Evolutionary conservation across 1,140 invertebrate genomes (phyloP).

Genomic region (Pseudomyrmex gracilis): DNA sequence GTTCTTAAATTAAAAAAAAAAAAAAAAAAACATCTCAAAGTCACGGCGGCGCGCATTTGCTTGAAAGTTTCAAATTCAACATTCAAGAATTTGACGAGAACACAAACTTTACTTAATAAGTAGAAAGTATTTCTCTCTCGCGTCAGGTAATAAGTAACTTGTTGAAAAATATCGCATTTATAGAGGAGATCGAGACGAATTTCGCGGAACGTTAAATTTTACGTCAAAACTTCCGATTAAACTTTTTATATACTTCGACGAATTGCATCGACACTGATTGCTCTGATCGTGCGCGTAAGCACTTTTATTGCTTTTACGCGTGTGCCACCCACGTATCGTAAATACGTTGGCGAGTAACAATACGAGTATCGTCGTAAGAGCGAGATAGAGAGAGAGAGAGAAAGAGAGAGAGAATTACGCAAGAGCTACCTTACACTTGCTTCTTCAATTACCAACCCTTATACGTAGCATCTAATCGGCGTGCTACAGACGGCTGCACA

Average conservation of each 20-base stretch:
- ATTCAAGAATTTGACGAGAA: too few species aligned
- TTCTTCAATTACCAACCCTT: conserved; percentile 63
- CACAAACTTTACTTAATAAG: too few species aligned
- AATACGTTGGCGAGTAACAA: conserved; percentile 42
- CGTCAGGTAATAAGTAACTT: too few species aligned
- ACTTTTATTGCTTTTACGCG: conserved; percentile 18
- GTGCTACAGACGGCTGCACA: conserved; percentile 36
- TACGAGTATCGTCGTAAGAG: conserved; percentile 28
- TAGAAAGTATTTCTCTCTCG: too few species aligned
- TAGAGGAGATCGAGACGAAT: not conserved
- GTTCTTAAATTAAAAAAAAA: not conserved
- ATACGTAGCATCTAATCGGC: not conserved
- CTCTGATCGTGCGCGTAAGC: not conserved
- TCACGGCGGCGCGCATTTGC: too few species aligned
- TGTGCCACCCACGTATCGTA: conserved; percentile 30
- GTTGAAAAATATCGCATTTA: not conserved
- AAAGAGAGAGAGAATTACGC: conserved; percentile 23
- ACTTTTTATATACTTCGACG: not conserved
- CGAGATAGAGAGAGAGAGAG: too few species aligned
- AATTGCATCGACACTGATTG: not conserved
- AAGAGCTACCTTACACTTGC: conserved; percentile 61
- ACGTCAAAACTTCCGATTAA: not conserved
- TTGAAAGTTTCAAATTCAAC: too few species aligned
- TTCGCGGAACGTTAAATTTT: not conserved
- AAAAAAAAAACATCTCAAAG: not conserved